Conservation (phyloP, 2,888 invertebrate genomes). For the Horisme vitalbata region DNA sequence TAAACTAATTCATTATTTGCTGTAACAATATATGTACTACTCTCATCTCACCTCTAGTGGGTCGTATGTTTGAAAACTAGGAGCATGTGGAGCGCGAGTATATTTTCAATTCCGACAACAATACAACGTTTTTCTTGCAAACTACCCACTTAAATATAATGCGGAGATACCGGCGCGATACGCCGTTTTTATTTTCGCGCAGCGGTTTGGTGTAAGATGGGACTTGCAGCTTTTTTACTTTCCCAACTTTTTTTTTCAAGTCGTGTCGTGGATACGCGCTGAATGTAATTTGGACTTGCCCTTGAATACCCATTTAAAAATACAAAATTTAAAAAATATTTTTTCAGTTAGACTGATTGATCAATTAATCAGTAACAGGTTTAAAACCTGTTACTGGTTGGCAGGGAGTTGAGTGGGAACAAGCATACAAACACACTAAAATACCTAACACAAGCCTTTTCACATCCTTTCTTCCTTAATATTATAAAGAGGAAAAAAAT, state of each 20-base stretch:
- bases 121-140: slow-evolving; percentile 75
- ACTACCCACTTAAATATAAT: slow-evolving; percentile 80
- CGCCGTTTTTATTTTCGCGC: slow-evolving; percentile 57
- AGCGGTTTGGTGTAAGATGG: slow-evolving; percentile 19
- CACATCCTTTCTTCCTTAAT: no score
- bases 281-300: no score
- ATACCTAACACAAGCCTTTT: no score
- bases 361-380: no score
- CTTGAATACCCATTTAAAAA: no score
- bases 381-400: no score
- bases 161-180: slow-evolving; percentile 65
- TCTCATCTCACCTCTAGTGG: slow-evolving; percentile 30
- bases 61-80: slow-evolving; percentile 43
- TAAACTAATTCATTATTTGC: background rate
- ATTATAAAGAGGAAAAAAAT: no score
- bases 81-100: slow-evolving; percentile 49
- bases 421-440: no score
- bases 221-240: background rate
- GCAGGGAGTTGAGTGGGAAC: no score
- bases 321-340: no score
- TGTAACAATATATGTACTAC: slow-evolving; percentile 4
- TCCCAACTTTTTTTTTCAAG: background rate
- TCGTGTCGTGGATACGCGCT: no score
- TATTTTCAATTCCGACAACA: slow-evolving; percentile 80
- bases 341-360: no score